Evolutionary conservation across 2,797 vertebrate genomes (phyloP), one percentile per base, ranked within the genome.

Genomic region (Alectoris magna): DNA sequence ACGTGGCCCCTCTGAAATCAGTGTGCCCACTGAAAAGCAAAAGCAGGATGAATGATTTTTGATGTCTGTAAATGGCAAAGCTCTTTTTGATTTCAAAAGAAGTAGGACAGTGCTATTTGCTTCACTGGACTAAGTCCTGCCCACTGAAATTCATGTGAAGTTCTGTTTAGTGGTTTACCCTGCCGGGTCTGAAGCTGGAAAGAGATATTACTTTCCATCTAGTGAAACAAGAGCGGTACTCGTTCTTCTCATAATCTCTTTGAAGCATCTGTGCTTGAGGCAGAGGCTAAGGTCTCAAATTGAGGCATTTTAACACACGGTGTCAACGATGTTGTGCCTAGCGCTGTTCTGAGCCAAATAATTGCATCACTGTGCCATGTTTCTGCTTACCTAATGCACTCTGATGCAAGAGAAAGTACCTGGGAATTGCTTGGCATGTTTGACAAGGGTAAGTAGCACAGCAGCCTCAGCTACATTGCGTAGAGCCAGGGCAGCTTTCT

Each of bases 351-450:
- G 11, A 56, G 74, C 34, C 82, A 84, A 94, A 75, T 64, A 89
- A 88, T 89, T 92, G 56, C 82, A 34, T n/a, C 70, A 19, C 7
- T 0, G 0, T 8, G 18, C 56, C 39, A 38, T 5, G 1, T 15
- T 67, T 59, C 19, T 51, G 60, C 74, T 93, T 84, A 79, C 4
- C 3, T 66, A 84, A 90, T 9, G 1, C 2, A 0, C 48, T 53
- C 84, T 87, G 83, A 16, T 5, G 82, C 93, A 90, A 95, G 58
- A 88, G 79, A 92, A 91, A 80, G 84, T 29, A 74, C 10, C 81
- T 69, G 60, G 48, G 36, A 93, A 43, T 67, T 22, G 15, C 76
- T 75, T 48, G 11, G 21, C 41, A 0, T 60, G 70, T 83, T 85
- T 87, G 63, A 55, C 0, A 1, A 59, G 75, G 13, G 31, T 38